Base-by-base conservation (phyloP, 2,113 vertebrate genomes). In the Vimba vimba region DNA sequence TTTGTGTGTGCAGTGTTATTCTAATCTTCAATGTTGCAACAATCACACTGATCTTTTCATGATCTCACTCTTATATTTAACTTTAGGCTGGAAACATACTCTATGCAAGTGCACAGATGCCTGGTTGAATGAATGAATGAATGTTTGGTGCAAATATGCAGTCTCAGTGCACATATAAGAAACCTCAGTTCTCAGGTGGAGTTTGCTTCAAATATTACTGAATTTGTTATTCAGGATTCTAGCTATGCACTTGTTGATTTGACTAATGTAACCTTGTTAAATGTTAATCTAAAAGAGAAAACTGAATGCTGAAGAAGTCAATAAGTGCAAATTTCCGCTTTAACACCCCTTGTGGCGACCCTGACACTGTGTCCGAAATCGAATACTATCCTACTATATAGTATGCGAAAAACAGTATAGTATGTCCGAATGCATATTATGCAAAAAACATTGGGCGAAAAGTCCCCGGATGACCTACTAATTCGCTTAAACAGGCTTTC, bases 21-120 rank as follows among this genome's bases (percentile, higher is more conserved):
- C 45, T 62, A 30, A 50, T 80, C 50, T 10, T 39, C 5, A 73
- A 45, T 68, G 4, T 59, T 8, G 2, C 11, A 92, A 90, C 89
- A 93, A 90, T 85, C 79, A 80, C 87, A 91, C 90, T 87, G 91
- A 92, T 93, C 90, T 21, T 64, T 87, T 73, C 89, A 62, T 80
- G 23, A 82, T 80, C 79, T 71, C 30, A 84, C 47, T 90, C 47
- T 50, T 50, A 50, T 50, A 45, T 25, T 47, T 47, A 47, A n/a
- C 7, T n/a, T 47, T 50, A 75, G 39, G 43, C 21, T 60, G 13
- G 36, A 79, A 43, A 25, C 36, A 79, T 62, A 79, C 30, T 62
- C 57, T 79, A 27, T 60, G 52, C 77, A 59, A 43, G 55, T 79
- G 11, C 33, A 8, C 21, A n/a, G n/a, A 39, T 25, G 52, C 71